A percentile compares a stretch with the other conserved stretches of the same genome.
phyloP scores from a whole-genome alignment of 2,113 vertebrate species.

The Salminus brasiliensis region DNA sequence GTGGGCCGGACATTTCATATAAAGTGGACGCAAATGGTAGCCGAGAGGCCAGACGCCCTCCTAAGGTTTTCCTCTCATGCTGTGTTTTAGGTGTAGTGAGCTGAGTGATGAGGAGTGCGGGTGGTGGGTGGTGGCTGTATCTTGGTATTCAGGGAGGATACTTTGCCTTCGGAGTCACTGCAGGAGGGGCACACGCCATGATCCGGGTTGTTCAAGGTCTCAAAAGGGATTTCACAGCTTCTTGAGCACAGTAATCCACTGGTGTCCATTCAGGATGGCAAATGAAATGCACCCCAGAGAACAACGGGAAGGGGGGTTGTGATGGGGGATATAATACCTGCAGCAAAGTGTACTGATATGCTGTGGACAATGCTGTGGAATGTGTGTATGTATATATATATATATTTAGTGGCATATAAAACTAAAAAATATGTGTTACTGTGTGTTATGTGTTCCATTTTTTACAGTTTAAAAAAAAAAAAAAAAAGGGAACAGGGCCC shows the following conservation, averaged over 20 bases:
- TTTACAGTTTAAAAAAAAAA: too few relatives aligned
- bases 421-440: too few relatives aligned
- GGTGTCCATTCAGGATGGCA: slow-evolving; percentile 72
- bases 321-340: slow-evolving; percentile 54
- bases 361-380: slow-evolving; percentile 20
- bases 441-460: too few relatives aligned
- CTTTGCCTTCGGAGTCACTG: slow-evolving; percentile 42
- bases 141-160: slow-evolving; percentile 65
- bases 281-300: slow-evolving; percentile 68
- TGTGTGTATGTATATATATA: too few relatives aligned
- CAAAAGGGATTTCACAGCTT: slow-evolving; percentile 74
- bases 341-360: slow-evolving; percentile 51
- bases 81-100: slow-evolving; percentile 8
- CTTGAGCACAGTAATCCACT: slow-evolving; percentile 73
- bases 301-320: too few relatives aligned
- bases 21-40: slow-evolving; percentile 63
- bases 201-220: slow-evolving; percentile 68
- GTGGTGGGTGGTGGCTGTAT: not conserved
- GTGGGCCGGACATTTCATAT: slow-evolving; percentile 54
- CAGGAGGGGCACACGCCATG: slow-evolving; percentile 40
- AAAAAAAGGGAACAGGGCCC: too few relatives aligned
- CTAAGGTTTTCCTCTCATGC: not conserved
- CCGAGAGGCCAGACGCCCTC: not conserved
- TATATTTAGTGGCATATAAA: too few relatives aligned
- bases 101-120: not conserved